Base-by-base conservation (phyloP, 2,113 vertebrate species). In the Grammomys dolichurus region DNA sequence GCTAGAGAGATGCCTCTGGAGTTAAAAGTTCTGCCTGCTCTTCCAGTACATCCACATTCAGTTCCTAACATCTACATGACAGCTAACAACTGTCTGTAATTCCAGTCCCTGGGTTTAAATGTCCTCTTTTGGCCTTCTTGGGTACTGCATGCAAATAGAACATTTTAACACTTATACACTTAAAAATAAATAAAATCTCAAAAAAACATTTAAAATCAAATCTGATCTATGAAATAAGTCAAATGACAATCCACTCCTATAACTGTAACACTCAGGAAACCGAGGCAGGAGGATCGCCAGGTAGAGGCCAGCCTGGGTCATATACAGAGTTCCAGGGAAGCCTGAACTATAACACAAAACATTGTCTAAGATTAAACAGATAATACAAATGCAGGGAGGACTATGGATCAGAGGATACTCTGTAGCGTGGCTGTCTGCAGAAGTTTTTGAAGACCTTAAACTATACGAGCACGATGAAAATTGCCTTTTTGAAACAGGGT, bases 181-280 rank as follows among this genome's bases (percentile, higher is more conserved):
- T 63, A 63, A 43, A 84, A 43, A 28, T 84, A 43, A 84, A 63
- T 16, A 43, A 84, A 84, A 84, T 63, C 7, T 63, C 13, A 82
- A 26, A 82, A 82, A 60, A 16, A 2, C 63, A 26, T 60, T 63
- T 43, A 10, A 63, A 87, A 69, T 63, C 16, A 80, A 80, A 77
- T 91, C 11, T 28, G 65, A 88, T 80, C 72, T 95, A 4, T 89
- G 80, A 89, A 89, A 77, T 51, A 89, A 95, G 36, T 89, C 60
- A 67, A 63, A 54, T 43, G 31, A 76, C 3, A 43, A 26, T 40
- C 33, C 10, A 46, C 4, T 58, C 26, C 24, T 73, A 89, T 46
- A 12, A 28, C 12, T 54, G 2, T n/a, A 73, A 36, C 48, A 56
- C 22, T 89, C 5, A 58, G 24, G 36, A 43, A 58, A 40, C 22